Conservation (phyloP, 2,797 vertebrate genomes). For the Bradypodion ventrale region DNA sequence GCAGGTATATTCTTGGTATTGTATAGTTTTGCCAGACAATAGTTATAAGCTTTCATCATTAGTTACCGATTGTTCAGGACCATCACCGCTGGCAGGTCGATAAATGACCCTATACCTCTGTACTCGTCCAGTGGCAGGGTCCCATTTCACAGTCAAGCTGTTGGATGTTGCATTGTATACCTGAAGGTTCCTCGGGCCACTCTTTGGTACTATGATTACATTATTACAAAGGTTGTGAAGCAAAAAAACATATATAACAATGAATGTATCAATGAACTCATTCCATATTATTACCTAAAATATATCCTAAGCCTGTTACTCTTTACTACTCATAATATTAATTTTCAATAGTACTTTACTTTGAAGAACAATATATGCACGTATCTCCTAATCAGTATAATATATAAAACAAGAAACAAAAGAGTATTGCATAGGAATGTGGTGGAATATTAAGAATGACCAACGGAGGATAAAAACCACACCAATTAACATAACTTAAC, state of each 20-base stretch:
- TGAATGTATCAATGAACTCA: not conserved
- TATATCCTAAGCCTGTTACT: not conserved
- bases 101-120: conserved; percentile 89
- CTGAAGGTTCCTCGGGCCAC: conserved; percentile 87
- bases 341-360: not conserved
- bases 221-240: conserved; percentile 41
- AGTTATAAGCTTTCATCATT: conserved; percentile 22
- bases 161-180: conserved; percentile 91
- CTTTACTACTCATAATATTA: not conserved
- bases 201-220: conserved; percentile 76
- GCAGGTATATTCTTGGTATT: not conserved
- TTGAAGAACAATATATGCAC: conserved; percentile 19
- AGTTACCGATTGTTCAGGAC: conserved; percentile 80
- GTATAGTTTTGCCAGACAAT: not conserved
- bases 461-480: conserved; percentile 23
- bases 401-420: conserved; percentile 12
- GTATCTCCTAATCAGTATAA: not conserved
- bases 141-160: conserved; percentile 89
- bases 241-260: not conserved
- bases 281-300: not conserved
- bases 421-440: conserved; percentile 21
- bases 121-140: conserved; percentile 85
- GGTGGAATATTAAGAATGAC: conserved; percentile 41
- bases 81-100: conserved; percentile 78
- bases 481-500: conserved; percentile 30